Base-by-base conservation (phyloP, 2,888 invertebrate species). In the Elysia crispata region DNA sequence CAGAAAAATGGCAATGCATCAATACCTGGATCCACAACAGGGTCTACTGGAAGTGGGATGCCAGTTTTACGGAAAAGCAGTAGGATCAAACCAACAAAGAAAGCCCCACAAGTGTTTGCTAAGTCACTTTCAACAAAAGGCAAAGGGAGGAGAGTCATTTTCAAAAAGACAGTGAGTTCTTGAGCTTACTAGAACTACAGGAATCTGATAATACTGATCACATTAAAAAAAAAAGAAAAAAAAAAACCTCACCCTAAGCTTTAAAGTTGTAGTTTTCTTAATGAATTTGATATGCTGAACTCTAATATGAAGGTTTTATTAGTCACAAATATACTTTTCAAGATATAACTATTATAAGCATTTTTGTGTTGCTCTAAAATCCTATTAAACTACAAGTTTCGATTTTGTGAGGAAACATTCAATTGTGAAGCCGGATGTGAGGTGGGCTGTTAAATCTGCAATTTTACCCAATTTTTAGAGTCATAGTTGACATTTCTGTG, bases 61-160 rank as follows among this genome's bases (percentile, higher is more conserved):
- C 88, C 88, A 31, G 87, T 86, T 8, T 83, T 90, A 0, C 82
- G 91, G 23, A 91, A 91, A 77, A 91, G 91, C 83, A 86, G 89
- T 0, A 83, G 91, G 64, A 87, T 90, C 28, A 90, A 90, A 77
- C 91, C 91, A 31, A 85, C 88, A 1, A 90, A 89, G 79, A 87
- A 88, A 74, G 86, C 86, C 41, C 82, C 86, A 15, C 86, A 86
- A 57, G 84, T 84, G 6, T 82, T 85, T 1, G 83, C 86, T 0
- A 91, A 90, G 83, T 81, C 87, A 3, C 66, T 90, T 0, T 86
- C 91, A 20, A 88, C 91, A 94, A 91, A 96, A 89, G 96, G 96
- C 0, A 95, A 95, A 86, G 95, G 96, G 23, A 94, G 97, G 1
- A 93, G 97, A 82, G 94, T 95, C 76, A 94, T 97, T 80, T 96